phyloP scores from a whole-genome alignment of 2,797 vertebrate species.

The Lates japonicus region DNA sequence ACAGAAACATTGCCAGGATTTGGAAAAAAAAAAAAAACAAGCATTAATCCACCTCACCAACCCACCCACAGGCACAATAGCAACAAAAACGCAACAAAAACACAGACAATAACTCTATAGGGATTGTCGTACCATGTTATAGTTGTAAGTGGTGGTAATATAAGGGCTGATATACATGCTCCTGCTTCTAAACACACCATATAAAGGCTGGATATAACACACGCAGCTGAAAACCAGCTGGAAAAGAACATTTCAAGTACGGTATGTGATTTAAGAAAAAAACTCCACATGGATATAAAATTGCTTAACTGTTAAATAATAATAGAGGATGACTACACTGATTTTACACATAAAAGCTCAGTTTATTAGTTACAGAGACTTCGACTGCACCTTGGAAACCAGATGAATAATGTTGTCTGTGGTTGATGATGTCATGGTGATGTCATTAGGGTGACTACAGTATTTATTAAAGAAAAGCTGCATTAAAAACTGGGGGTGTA shows the following conservation, averaged over 20 bases:
- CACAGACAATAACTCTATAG: conserved; percentile 47
- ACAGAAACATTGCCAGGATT: conserved; percentile 60
- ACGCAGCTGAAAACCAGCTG: too few relatives aligned
- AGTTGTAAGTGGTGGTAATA: conserved; percentile 46
- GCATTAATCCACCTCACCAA: conserved; percentile 67
- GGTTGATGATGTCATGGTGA: too few relatives aligned
- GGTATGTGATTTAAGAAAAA: too few relatives aligned
- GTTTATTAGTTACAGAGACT: neutral
- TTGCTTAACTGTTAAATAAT: too few relatives aligned
- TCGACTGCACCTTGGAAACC: neutral
- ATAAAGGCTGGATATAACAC: neutral
- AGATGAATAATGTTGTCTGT: too few relatives aligned
- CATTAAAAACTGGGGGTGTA: too few relatives aligned
- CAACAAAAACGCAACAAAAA: conserved; percentile 55
- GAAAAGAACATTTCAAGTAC: too few relatives aligned
- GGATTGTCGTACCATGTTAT: conserved; percentile 14
- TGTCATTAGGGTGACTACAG: too few relatives aligned
- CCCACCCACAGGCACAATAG: conserved; percentile 56
- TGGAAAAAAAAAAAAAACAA: conserved; percentile 12
- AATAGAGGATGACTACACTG: neutral
- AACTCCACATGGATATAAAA: too few relatives aligned
- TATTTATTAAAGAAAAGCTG: too few relatives aligned
- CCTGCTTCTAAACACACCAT: neutral
- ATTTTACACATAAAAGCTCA: neutral
- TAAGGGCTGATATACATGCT: conserved; percentile 6